Percentiles rank a stretch among this genome's conserved stretches.
Evolutionary conservation across 1,140 invertebrate genomes (phyloP).

Genomic region (Macrotrachela quadricornifera): DNA sequence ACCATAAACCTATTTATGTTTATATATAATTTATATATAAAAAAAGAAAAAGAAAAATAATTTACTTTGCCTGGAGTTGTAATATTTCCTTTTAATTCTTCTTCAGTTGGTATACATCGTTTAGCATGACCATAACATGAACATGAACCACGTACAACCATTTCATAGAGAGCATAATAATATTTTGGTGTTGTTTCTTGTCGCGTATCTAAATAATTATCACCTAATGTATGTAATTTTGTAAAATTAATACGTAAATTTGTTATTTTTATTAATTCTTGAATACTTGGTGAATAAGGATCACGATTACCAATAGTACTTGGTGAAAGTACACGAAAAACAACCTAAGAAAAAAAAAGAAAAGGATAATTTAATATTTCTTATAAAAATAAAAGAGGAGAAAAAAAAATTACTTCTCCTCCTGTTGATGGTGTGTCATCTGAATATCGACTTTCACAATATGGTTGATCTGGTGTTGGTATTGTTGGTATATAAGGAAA

Average conservation of each 20-base stretch:
- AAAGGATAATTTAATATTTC: too few species aligned
- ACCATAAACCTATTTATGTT: slow-evolving; percentile 48
- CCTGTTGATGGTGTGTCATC: slow-evolving; percentile 60
- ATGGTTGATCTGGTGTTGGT: slow-evolving; percentile 46
- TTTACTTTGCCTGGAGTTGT: slow-evolving; percentile 55
- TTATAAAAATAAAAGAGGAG: too few species aligned
- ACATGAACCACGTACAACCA: slow-evolving; percentile 89
- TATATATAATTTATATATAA: slow-evolving; percentile 15
- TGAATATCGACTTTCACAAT: slow-evolving; percentile 71
- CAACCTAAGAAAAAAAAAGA: slow-evolving; percentile 17
- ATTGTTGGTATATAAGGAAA: slow-evolving; percentile 54
- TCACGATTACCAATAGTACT: slow-evolving; percentile 53
- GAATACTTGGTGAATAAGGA: slow-evolving; percentile 57
- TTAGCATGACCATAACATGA: slow-evolving; percentile 97
- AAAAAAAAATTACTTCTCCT: slow-evolving; percentile 45
- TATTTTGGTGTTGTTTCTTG: slow-evolving; percentile 51
- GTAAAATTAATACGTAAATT: slow-evolving; percentile 80
- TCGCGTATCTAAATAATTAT: slow-evolving; percentile 60
- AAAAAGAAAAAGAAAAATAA: slow-evolving; percentile 53
- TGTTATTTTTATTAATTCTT: slow-evolving; percentile 75
- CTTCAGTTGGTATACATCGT: slow-evolving; percentile 59
- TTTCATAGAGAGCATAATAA: slow-evolving; percentile 80
- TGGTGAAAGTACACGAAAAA: slow-evolving; percentile 67
- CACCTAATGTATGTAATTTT: slow-evolving; percentile 69
- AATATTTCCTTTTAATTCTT: slow-evolving; percentile 47